A percentile compares a stretch with the other conserved stretches of the same genome.
Conservation (phyloP, 2,888 invertebrate species). For the Diarsia brunnea region DNA sequence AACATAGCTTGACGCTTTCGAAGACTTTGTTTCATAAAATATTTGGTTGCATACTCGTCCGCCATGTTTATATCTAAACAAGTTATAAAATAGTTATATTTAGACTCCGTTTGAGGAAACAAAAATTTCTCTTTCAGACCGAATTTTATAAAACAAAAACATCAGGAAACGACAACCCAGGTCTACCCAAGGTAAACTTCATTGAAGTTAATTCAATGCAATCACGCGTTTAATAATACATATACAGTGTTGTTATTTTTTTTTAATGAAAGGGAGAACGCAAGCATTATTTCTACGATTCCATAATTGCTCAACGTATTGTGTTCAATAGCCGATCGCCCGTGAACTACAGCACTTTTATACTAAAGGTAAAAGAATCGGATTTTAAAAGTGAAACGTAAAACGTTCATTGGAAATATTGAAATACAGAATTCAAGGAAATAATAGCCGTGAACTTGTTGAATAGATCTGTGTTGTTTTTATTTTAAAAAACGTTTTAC, state of each 20-base stretch:
- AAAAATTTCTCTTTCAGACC: background rate
- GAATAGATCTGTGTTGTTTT: background rate
- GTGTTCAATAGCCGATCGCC: background rate
- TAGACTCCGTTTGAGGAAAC: background rate
- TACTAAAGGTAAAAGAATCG: background rate
- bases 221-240: background rate
- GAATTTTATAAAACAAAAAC: background rate
- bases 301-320: background rate
- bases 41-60: background rate
- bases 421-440: background rate
- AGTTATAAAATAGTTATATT: background rate
- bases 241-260: background rate
- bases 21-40: background rate
- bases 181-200: background rate
- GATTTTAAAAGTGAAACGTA: background rate
- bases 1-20: background rate
- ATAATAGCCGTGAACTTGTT: constrained; percentile 12
- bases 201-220: background rate
- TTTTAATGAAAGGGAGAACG: background rate
- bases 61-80: too few species aligned
- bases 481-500: background rate
- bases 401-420: background rate
- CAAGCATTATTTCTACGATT: background rate
- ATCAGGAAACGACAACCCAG: background rate
- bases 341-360: background rate